Base-by-base conservation (phyloP, 2,797 vertebrate species). In the Enoplosus armatus region DNA sequence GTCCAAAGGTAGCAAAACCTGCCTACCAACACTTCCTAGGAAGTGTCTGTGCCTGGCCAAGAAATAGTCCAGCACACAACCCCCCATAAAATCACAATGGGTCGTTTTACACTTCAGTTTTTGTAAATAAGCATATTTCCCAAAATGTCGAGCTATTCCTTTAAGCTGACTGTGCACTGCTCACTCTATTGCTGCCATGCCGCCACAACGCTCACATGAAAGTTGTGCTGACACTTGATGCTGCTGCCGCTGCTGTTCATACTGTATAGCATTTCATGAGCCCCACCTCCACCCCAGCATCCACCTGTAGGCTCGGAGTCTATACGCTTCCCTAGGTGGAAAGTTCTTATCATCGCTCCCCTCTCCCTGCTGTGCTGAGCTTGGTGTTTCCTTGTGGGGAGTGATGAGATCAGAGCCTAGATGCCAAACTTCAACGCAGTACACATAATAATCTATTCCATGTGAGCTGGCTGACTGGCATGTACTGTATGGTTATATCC, bases 181-280 rank as follows among this genome's bases (percentile, higher is more conserved):
- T 77, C 22, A 20, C 56, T 77, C 37, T 65, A 64, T 72, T 73
- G 51, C 73, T 80, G 26, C 50, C 37, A 41, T 48, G 75, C 63
- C 15, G 8, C 41, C 35, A 64, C 63, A 47, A 41, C 2, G 29
- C 68, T 80, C 45, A 66, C 37, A 31, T 70, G 11, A 85, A 80
- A 70, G 68, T 81, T 86, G n/a, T 60, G 77, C 83, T 82, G 73
- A 77, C 16, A 47, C 53, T 43, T 82, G 51, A 47, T 45, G 75
- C 33, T 18, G 8, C 72, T 80, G 69, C 73, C 67, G 77, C 76
- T 87, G 81, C 79, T 67, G 51, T 81, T 83, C 60, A 27, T 72
- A 33, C 43, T 64, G 27, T 14, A 27, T 24, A 66, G 43, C 50
- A 56, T 72, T 78, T 82, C 56, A 65, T 43, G 20, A 75, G 56